Evolutionary conservation across 2,797 vertebrate species (phyloP).

Genomic region (Lacerta bilineata): DNA sequence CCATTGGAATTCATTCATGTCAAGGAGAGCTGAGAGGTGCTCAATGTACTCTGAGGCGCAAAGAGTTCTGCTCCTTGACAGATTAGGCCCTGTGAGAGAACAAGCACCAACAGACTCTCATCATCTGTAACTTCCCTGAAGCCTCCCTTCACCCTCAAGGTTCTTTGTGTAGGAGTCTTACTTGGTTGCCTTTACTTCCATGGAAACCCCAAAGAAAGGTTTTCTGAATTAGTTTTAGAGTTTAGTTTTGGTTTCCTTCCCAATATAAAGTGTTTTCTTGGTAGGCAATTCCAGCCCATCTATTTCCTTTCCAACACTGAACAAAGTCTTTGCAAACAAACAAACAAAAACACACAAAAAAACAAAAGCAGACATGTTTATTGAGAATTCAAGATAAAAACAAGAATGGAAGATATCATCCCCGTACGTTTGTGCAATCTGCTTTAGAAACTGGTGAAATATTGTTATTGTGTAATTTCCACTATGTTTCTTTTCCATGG

Average conservation of each 20-base stretch:
- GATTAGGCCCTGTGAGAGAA: not conserved
- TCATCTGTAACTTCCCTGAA: conserved; percentile 1
- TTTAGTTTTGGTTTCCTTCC: conserved; percentile 34
- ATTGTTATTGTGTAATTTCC: not conserved
- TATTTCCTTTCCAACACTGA: conserved; percentile 16
- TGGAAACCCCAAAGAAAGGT: conserved; percentile 45
- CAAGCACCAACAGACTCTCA: not conserved
- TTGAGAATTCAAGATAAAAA: conserved; percentile 36
- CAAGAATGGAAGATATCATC: not conserved
- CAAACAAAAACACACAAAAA: not conserved
- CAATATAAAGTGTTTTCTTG: conserved; percentile 33
- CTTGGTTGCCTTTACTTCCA: conserved; percentile 42
- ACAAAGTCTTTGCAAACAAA: conserved; percentile 5
- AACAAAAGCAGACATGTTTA: not conserved
- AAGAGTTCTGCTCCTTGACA: conserved; percentile 36
- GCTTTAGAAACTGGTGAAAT: not conserved
- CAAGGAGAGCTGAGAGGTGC: conserved; percentile 3
- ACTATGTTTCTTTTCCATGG: not conserved
- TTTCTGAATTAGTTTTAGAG: conserved; percentile 17
- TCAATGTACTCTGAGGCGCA: not conserved
- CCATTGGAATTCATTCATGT: not conserved
- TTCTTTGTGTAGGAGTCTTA: conserved; percentile 25
- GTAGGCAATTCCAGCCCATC: not conserved
- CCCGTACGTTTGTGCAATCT: rapidly evolving
- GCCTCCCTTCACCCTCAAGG: not conserved